Evolutionary conservation across 2,797 vertebrate genomes (phyloP).

Genomic region (Hylomyscus alleni): DNA sequence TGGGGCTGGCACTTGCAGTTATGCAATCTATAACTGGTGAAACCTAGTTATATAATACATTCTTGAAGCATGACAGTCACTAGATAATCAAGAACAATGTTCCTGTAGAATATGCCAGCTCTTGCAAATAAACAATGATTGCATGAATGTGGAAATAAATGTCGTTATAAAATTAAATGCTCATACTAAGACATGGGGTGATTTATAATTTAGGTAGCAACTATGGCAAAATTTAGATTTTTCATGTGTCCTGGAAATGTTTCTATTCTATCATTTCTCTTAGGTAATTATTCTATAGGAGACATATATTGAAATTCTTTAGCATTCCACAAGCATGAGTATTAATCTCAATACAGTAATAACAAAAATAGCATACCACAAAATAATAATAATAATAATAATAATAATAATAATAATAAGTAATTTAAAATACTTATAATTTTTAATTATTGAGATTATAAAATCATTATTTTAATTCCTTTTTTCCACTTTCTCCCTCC

Average conservation of each 20-base stretch:
- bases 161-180: neutral
- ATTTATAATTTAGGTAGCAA: neutral
- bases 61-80: neutral
- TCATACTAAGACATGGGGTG: neutral
- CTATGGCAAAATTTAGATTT: neutral
- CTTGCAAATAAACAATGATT: neutral
- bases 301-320: neutral
- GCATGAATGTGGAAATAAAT: constrained; percentile 5
- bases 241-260: neutral
- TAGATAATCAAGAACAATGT: neutral
- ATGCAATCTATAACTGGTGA: neutral
- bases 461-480: too few species aligned
- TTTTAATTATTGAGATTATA: neutral
- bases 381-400: neutral
- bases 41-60: neutral
- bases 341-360: neutral
- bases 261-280: neutral
- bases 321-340: neutral
- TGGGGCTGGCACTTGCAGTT: neutral
- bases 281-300: neutral
- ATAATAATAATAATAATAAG: too few species aligned
- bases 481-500: neutral
- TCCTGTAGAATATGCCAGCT: neutral
- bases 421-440: neutral
- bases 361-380: neutral